Evolutionary conservation across 1,140 invertebrate genomes (phyloP), one percentile per base, ranked within the genome.

Genomic region (Meteorus sp.): DNA sequence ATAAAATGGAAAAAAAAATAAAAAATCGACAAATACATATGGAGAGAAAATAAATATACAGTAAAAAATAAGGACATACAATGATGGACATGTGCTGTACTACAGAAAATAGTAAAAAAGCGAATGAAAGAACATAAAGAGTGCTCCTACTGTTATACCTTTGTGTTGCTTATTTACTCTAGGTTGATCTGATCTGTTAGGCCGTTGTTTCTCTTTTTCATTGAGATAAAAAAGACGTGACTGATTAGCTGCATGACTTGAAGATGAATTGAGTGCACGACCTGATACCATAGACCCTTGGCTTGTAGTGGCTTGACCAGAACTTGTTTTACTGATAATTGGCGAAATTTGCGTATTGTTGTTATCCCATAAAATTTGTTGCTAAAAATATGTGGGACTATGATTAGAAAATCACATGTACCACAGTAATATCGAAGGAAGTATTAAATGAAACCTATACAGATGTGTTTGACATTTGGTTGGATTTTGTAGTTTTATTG

Each of bases 181-280:
- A 37, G 76, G 77, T 56, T 74, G 68, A 29, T 78, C 78, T 3
- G 72, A 63, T 56, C 70, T 70, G 66, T 59, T 76, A 65, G 69
- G 60, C 63, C 66, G 29, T 57, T 72, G 63, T 56, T 75, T 72
- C 33, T 84, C 82, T 63, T 84, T 83, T 59, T 86, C 85, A 67
- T 86, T 86, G 3, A 85, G 68, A 65, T 84, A 86, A 8, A 78
- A 74, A 25, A 82, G 66, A 53, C 81, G 78, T 8, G 82, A 69
- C 13, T 82, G 77, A 76, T 81, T 83, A 8, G 73, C 69, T 55
- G 71, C 47, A 27, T 59, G 33, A 11, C 51, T 19, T 7, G 69
- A 69, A 25, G 72, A 73, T 22, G 67, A 64, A 65, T 76, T 78
- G 0, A 65, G 70, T 27, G 74, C 76, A 65, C 70, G 74, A 6